phyloP scores from a whole-genome alignment of 2,797 vertebrate species.

The Valencia hispanica region DNA sequence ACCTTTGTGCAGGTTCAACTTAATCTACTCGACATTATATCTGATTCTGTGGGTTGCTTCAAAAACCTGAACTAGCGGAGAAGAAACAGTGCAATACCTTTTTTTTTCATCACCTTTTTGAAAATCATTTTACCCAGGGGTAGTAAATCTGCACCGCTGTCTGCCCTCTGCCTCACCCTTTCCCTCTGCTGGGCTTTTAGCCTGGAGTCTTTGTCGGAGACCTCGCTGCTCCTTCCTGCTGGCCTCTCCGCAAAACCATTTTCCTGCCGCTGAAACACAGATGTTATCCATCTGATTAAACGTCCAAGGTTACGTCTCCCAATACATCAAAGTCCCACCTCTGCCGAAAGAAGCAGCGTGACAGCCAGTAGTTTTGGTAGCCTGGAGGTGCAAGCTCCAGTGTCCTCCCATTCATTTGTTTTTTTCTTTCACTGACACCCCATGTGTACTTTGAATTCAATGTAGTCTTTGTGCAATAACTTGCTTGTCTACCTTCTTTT shows the following conservation, averaged over 20 bases:
- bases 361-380: constrained; percentile 61
- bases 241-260: constrained; percentile 66
- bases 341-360: constrained; percentile 52
- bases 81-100: not conserved
- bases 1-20: constrained; percentile 2
- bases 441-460: constrained; percentile 13
- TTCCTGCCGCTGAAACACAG: constrained; percentile 72
- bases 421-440: constrained; percentile 3
- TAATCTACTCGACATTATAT: constrained; percentile 23
- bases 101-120: constrained; percentile 7
- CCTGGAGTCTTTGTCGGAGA: constrained; percentile 55
- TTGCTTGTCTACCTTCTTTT: not conserved
- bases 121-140: constrained; percentile 37
- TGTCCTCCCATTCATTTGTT: constrained; percentile 41
- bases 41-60: constrained; percentile 5
- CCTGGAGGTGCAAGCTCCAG: constrained; percentile 45
- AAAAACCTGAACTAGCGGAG: constrained; percentile 6
- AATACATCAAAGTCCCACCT: constrained; percentile 73
- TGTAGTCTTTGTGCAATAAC: not conserved
- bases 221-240: constrained; percentile 42
- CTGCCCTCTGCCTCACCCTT: constrained; percentile 48
- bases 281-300: constrained; percentile 80
- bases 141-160: constrained; percentile 53
- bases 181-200: constrained; percentile 55
- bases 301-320: constrained; percentile 77